Evolutionary conservation across 2,888 invertebrate genomes (phyloP), one percentile per base, ranked within the genome.

Genomic region (Lysandra coridon): DNA sequence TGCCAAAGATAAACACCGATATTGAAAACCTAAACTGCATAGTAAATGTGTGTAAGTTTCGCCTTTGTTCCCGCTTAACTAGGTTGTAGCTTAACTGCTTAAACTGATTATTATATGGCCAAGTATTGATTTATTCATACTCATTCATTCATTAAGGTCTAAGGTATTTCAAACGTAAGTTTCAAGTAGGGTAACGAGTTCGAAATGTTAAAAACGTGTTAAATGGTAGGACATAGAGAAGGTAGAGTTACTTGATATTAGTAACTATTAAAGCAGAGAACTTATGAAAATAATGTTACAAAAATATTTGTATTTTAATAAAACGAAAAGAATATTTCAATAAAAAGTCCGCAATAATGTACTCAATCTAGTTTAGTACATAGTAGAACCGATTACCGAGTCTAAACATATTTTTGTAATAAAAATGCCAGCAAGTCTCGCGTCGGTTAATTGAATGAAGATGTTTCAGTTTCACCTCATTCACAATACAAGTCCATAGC

Each of bases 11-110:
- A 90, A 88, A 87, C 85, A 86, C 79, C 81, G 83, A 86, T 87
- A 86, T 87, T 87, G 86, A 86, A 86, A 85, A 86, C 85, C 86
- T 87, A 86, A 88, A 86, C 85, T 87, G 84, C 85, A 87, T 86
- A 85, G 87, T 86, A 87, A 87, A 87, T 86, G 86, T 86, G 86
- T 84, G 82, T 83, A 85, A 85, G 84, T 85, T 85, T 84, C 84
- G 81, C 81, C 81, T 83, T 83, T 82, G 83, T 83, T 81, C 78
- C 80, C 80, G 79, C 80, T 81, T 81, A 82, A 80, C 81, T 80
- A 80, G 78, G 81, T 81, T 80, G 78, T 81, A 73, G 23, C 80
- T 64, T 82, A 82, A 82, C 82, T 80, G 81, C 80, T 81, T 81
- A 81, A 82, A 81, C 79, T 81, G 74, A 79, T 80, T 53, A 64